Conservation (phyloP, 2,113 vertebrate species). For the Baryphthengus martii region DNA sequence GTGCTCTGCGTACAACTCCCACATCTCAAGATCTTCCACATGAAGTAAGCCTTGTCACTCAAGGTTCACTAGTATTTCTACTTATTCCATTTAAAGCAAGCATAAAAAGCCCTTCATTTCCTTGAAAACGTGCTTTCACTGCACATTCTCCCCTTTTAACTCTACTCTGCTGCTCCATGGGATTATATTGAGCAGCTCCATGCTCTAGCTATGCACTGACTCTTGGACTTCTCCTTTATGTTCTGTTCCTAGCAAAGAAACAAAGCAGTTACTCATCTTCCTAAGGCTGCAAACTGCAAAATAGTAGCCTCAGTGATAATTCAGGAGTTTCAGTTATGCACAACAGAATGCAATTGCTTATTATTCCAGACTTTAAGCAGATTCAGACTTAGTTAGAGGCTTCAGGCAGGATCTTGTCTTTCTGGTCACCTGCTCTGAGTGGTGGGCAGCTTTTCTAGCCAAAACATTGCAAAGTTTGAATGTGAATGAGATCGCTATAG, state of each 20-base stretch:
- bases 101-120: background rate
- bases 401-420: background rate
- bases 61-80: background rate
- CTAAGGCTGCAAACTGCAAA: background rate
- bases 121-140: background rate
- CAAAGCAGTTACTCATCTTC: background rate
- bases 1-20: background rate
- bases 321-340: background rate
- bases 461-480: background rate
- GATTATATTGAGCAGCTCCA: background rate
- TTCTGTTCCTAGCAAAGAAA: background rate
- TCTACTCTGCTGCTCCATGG: background rate
- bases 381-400: conserved; percentile 15
- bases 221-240: background rate
- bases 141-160: background rate
- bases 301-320: background rate
- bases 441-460: background rate
- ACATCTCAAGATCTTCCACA: background rate
- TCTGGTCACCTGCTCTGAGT: background rate
- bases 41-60: background rate
- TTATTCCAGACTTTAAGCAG: background rate
- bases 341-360: background rate
- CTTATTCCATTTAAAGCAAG: background rate
- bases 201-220: background rate
- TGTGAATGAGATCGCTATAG: background rate